Percentiles rank a stretch among this genome's conserved stretches.
These are phyloP conservation scores for Mixornis gularis DNA, from an alignment of 2,113 vertebrate genomes.

Conservation along the genomic window DNA sequence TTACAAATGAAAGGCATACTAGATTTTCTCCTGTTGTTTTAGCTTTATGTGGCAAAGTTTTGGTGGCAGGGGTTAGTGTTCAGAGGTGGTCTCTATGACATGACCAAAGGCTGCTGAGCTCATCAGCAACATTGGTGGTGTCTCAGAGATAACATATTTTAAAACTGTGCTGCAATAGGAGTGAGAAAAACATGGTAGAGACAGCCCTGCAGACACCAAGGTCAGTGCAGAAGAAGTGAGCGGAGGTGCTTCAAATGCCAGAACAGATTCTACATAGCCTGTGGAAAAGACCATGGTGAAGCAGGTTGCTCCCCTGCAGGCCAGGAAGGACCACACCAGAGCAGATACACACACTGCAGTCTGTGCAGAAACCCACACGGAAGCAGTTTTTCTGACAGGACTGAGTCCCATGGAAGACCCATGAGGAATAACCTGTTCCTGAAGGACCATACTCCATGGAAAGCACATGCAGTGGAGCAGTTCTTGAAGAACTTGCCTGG, in stretches of 20 bases:
- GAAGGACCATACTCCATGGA: not conserved
- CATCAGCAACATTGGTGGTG: not conserved
- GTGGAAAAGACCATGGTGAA: not conserved
- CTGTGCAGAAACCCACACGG: not conserved
- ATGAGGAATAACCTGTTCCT: not conserved
- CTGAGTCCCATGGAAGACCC: not conserved
- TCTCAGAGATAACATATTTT: not conserved
- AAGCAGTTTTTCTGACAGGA: not conserved
- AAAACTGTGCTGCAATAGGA: not conserved
- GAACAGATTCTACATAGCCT: not conserved
- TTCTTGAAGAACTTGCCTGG: not conserved
- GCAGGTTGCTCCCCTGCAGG: not conserved
- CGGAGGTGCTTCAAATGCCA: not conserved
- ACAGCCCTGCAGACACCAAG: not conserved
- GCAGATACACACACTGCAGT: not conserved
- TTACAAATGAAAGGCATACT: not conserved
- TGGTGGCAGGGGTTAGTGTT: not conserved
- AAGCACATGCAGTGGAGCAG: not conserved
- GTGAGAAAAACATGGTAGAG: not conserved
- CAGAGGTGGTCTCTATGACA: not conserved
- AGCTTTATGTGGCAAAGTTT: not conserved
- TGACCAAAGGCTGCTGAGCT: not conserved
- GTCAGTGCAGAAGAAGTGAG: not conserved
- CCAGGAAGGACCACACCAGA: not conserved
- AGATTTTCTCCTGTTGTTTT: not conserved